Evolutionary conservation across 2,888 invertebrate genomes (phyloP).

Genomic region (Neoitamus cyanurus): DNA sequence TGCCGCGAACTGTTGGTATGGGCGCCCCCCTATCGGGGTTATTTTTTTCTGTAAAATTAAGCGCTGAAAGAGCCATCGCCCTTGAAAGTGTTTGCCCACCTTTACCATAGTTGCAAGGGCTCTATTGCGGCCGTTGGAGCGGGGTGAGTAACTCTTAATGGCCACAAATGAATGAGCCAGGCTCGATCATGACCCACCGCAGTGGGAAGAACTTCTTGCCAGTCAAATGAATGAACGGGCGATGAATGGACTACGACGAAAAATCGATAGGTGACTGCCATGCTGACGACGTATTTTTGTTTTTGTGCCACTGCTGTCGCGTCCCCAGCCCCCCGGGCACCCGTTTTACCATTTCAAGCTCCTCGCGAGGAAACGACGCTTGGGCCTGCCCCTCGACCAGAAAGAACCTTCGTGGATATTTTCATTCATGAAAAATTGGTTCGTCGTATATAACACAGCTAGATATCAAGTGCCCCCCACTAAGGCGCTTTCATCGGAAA

Average conservation of each 20-base stretch:
- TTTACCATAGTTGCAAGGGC: not conserved
- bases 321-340: not conserved
- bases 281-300: not conserved
- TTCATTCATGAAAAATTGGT: slow-evolving; percentile 37
- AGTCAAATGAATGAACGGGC: slow-evolving; percentile 21
- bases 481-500: slow-evolving; percentile 15
- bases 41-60: not conserved
- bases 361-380: not conserved
- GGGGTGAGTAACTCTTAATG: not conserved
- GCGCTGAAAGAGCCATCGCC: not conserved
- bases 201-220: not conserved
- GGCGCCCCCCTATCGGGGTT: not conserved
- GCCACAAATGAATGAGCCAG: not conserved
- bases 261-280: slow-evolving; percentile 32
- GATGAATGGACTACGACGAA: slow-evolving; percentile 11
- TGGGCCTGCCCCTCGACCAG: not conserved
- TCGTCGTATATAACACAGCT: slow-evolving; percentile 1
- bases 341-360: not conserved
- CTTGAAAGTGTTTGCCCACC: not conserved
- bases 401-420: slow-evolving; percentile 1
- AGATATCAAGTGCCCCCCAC: not conserved
- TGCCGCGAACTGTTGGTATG: not conserved
- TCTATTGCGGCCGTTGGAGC: not conserved
- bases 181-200: slow-evolving; percentile 20
- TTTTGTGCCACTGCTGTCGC: not conserved